These are phyloP conservation scores for Lamproptera curius DNA, from an alignment of 2,888 invertebrate genomes.

Conservation along the genomic window DNA sequence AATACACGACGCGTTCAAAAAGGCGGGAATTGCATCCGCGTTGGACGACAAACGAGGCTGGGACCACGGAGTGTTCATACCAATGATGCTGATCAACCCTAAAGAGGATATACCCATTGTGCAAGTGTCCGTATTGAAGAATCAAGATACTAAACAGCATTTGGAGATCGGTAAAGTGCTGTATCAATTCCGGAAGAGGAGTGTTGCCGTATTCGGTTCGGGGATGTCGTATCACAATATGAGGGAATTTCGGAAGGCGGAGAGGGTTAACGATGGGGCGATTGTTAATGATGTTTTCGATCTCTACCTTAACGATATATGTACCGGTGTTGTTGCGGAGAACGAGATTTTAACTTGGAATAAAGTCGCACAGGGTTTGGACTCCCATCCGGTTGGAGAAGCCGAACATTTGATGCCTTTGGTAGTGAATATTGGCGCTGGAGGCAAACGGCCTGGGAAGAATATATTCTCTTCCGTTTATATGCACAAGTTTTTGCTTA, in stretches of 20 bases:
- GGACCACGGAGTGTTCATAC: conserved; percentile 52
- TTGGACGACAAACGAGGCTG: conserved; percentile 43
- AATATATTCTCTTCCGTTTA: conserved; percentile 38
- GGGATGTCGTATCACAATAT: conserved; percentile 46
- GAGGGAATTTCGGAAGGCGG: conserved; percentile 27
- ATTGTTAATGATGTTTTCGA: conserved; percentile 34
- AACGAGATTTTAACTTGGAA: conserved; percentile 36
- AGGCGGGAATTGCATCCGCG: conserved; percentile 32
- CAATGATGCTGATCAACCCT: conserved; percentile 49
- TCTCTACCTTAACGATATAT: conserved; percentile 31
- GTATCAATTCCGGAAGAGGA: conserved; percentile 38
- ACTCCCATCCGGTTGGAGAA: conserved; percentile 36
- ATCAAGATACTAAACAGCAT: conserved; percentile 39
- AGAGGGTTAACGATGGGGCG: conserved; percentile 19
- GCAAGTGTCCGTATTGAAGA: conserved; percentile 43
- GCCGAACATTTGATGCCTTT: conserved; percentile 50
- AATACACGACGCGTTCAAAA: conserved; percentile 38
- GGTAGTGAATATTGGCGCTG: conserved; percentile 41
- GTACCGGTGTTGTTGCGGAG: conserved; percentile 25
- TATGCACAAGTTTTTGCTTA: conserved; percentile 35
- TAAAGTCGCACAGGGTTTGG: conserved; percentile 28
- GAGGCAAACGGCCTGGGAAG: conserved; percentile 32
- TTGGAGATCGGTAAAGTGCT: conserved; percentile 41
- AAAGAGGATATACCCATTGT: conserved; percentile 44
- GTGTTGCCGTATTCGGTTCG: conserved; percentile 43